Base-by-base conservation (phyloP, 1,140 invertebrate species). In the Drosophila sproati region DNA sequence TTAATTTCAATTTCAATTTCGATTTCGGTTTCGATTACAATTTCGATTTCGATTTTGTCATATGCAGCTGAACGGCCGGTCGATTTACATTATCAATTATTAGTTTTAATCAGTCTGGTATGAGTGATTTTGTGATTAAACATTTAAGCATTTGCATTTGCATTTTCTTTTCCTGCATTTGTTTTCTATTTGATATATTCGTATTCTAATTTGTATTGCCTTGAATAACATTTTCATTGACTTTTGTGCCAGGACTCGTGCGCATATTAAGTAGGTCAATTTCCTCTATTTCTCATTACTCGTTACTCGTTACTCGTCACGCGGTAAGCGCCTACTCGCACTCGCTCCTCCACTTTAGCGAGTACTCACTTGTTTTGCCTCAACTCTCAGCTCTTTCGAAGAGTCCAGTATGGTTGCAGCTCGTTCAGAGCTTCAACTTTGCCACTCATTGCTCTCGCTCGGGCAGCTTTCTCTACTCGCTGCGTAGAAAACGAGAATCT, bases 21-120 rank as follows among this genome's bases (percentile, higher is more conserved):
- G 37, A 39, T 62, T 59, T 7, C 56, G 62, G 54, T 56, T 34
- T 41, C 8, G 6, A 32, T 52, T 50, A 48, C 35, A 1, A 34
- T 56, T 31, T 55, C 8, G 12, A 43, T 51, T 50, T 55, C 43
- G 6, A 39, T 59, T 68, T 72, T 55, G 31, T 28, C 31, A 66
- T 80, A 59, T 39, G 59, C 59, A 77, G 52, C 71, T 77, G 61
- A 39, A 61, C 6, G 57, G 72, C 67, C 59, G 59, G 59, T 60
- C 59, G 51, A 41, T 31, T 43, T 34, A 31, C 20, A 35, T 59
- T 35, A 60, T 73, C 34, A 2, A 4, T 67, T 54, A n/a, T 68
- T 8, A 37, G 34, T 56, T 57, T 12, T 29, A 47, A 29, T 66
- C 28, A 45, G 47, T 69, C 32, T 62, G 20, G 59, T 70, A 63